These are phyloP conservation scores for Setipinna tenuifilis DNA, from an alignment of 2,797 vertebrate species.

Conservation along the genomic window DNA sequence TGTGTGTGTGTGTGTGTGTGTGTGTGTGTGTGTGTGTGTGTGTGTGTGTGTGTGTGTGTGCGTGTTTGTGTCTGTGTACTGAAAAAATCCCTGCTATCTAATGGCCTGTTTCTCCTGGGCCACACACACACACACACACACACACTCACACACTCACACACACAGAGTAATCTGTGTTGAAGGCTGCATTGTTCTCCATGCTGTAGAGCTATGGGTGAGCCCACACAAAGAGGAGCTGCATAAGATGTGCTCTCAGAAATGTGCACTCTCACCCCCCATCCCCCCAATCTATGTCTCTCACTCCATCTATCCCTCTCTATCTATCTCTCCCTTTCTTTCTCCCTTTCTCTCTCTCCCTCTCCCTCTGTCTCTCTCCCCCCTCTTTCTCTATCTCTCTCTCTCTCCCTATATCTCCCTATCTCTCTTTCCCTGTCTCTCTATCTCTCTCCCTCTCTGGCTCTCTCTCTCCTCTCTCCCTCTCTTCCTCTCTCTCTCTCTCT, in stretches of 20 bases:
- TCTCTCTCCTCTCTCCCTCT: neutral
- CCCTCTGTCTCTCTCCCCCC: neutral
- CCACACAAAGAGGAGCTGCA: conserved; percentile 69
- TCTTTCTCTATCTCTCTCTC: neutral
- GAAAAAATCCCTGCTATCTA: too few relatives aligned
- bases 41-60: too few relatives aligned
- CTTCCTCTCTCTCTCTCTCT: neutral
- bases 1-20: neutral
- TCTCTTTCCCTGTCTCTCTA: neutral
- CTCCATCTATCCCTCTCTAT: neutral
- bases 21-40: too few relatives aligned
- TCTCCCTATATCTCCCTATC: neutral
- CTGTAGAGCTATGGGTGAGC: conserved; percentile 75
- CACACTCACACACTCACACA: too few relatives aligned
- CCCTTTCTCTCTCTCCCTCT: neutral
- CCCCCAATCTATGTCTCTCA: neutral
- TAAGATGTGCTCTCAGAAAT: neutral
- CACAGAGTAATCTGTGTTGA: conserved; percentile 55
- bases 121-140: too few relatives aligned
- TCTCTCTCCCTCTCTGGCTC: too few relatives aligned
- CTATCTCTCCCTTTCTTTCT: neutral
- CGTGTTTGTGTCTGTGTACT: neutral
- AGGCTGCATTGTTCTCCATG: conserved; percentile 73
- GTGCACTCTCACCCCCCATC: neutral
- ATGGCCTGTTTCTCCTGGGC: neutral